A percentile compares a stretch with the other conserved stretches of the same genome.
These are phyloP conservation scores for Gnatocerus cornutus DNA, from an alignment of 2,888 invertebrate species.

Conservation along the genomic window DNA sequence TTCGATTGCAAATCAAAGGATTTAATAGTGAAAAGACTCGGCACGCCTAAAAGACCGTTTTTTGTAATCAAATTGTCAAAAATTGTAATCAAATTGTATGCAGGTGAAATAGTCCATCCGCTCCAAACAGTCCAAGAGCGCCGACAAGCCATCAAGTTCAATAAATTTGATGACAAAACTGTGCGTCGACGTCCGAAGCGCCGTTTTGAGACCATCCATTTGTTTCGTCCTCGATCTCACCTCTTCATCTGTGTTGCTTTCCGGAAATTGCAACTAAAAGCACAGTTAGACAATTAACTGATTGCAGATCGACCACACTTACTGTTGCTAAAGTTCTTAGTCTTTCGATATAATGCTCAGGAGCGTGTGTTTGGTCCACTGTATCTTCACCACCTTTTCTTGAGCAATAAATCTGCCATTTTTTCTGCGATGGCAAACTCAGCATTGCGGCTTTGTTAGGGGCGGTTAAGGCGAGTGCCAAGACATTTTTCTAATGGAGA, in stretches of 20 bases:
- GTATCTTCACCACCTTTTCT: conserved; percentile 80
- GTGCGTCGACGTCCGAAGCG: conserved; percentile 93
- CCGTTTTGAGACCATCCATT: conserved; percentile 94
- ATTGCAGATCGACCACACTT: conserved; percentile 62
- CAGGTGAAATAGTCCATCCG: conserved; percentile 83
- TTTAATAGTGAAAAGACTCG: too few species aligned
- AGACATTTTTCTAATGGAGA: too few species aligned
- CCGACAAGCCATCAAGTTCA: conserved; percentile 88
- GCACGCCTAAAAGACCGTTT: too few species aligned
- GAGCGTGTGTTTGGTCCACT: conserved; percentile 82
- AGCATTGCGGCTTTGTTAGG: conserved; percentile 96
- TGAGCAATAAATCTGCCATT: conserved; percentile 98
- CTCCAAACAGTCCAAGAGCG: conserved; percentile 85
- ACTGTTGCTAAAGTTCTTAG: conserved; percentile 87
- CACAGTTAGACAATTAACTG: background rate
- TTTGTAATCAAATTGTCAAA: too few species aligned
- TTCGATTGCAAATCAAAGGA: too few species aligned
- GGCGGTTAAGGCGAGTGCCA: too few species aligned
- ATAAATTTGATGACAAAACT: conserved; percentile 96
- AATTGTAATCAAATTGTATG: too few species aligned
- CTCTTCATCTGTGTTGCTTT: conserved; percentile 77
- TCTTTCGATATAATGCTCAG: conserved; percentile 94
- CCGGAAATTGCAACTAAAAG: conserved; percentile 70
- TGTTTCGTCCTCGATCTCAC: conserved; percentile 77
- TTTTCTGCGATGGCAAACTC: conserved; percentile 93